Conservation (phyloP, 2,797 vertebrate genomes). For the Pelobates cultripes region DNA sequence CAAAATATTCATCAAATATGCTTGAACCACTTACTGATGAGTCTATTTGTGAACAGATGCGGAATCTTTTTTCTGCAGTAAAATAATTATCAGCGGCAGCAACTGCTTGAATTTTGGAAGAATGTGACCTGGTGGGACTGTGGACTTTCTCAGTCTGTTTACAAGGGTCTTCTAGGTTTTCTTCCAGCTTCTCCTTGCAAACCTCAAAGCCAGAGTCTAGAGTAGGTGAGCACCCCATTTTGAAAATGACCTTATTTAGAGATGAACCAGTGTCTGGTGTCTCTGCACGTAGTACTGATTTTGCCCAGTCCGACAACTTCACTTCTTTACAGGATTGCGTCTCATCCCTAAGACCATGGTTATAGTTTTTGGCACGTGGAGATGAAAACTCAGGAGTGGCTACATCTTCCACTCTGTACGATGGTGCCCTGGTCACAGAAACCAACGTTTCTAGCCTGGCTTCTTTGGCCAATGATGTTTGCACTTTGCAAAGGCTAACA, state of each 20-base stretch:
- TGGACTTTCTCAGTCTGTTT: slow-evolving; percentile 44
- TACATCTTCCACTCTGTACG: slow-evolving; percentile 50
- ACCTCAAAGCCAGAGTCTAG: slow-evolving; percentile 76
- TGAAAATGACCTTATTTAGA: slow-evolving; percentile 78
- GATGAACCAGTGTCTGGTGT: slow-evolving; percentile 57
- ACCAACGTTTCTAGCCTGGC: slow-evolving; percentile 43
- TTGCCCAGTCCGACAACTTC: slow-evolving; percentile 55
- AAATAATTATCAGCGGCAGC: slow-evolving; percentile 34
- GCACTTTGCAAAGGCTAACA: slow-evolving; percentile 47
- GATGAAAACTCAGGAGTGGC: slow-evolving; percentile 42
- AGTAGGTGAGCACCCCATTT: slow-evolving; percentile 78
- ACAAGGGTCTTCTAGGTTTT: slow-evolving; percentile 57
- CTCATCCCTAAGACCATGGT: slow-evolving; percentile 35
- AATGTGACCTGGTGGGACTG: background rate
- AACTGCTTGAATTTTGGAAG: slow-evolving; percentile 32
- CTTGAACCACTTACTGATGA: slow-evolving; percentile 35
- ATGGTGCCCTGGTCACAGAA: slow-evolving; percentile 36
- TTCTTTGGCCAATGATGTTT: slow-evolving; percentile 30
- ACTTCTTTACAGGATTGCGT: slow-evolving; percentile 39
- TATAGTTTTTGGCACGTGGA: slow-evolving; percentile 45
- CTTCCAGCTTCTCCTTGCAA: slow-evolving; percentile 64
- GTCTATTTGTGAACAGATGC: slow-evolving; percentile 28
- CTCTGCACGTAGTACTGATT: slow-evolving; percentile 65
- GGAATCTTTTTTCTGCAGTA: slow-evolving; percentile 39
- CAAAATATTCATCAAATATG: slow-evolving; percentile 43